phyloP scores from a whole-genome alignment of 2,888 invertebrate species.

The Drosophila affinis region DNA sequence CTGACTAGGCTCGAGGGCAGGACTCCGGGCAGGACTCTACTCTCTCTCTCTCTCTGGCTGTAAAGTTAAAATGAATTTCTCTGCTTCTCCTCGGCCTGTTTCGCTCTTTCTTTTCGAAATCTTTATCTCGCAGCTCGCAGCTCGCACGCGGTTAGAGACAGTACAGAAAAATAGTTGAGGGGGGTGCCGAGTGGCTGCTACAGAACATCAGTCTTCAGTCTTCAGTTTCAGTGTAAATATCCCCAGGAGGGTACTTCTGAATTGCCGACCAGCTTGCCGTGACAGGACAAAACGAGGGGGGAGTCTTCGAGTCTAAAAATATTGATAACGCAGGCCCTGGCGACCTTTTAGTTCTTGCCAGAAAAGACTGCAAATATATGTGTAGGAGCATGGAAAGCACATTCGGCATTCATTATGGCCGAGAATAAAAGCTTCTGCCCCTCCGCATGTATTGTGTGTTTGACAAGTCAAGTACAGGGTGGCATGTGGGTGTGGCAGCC shows the following conservation, averaged over 20 bases:
- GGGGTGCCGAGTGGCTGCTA: constrained; percentile 17
- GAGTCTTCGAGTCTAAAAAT: constrained; percentile 3
- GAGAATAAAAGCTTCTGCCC: constrained; percentile 16
- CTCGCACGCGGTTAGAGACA: constrained; percentile 28
- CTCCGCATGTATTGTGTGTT: constrained; percentile 44
- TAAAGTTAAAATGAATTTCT: constrained; percentile 62
- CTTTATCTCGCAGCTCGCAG: constrained; percentile 27
- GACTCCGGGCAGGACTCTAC: constrained; percentile 10
- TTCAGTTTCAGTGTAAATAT: constrained; percentile 12
- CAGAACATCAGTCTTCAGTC: constrained; percentile 21
- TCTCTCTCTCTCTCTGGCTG: constrained; percentile 1
- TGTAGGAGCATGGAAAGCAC: constrained; percentile 33
- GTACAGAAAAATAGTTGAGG: constrained; percentile 13
- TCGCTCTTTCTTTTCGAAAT: constrained; percentile 8
- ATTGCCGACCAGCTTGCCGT: constrained; percentile 9
- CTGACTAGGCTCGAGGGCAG: constrained; percentile 9
- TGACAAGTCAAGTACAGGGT: constrained; percentile 70
- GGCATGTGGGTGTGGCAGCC: constrained; percentile 32
- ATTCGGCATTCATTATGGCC: constrained; percentile 46
- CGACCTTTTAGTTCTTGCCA: neutral
- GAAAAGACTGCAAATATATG: neutral
- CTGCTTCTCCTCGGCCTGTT: constrained; percentile 21
- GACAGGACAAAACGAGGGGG: neutral
- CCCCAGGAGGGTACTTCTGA: neutral
- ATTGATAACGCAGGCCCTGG: constrained; percentile 9